Conservation (phyloP, 2,113 vertebrate species). For the Microcebus ravelobensis region DNA sequence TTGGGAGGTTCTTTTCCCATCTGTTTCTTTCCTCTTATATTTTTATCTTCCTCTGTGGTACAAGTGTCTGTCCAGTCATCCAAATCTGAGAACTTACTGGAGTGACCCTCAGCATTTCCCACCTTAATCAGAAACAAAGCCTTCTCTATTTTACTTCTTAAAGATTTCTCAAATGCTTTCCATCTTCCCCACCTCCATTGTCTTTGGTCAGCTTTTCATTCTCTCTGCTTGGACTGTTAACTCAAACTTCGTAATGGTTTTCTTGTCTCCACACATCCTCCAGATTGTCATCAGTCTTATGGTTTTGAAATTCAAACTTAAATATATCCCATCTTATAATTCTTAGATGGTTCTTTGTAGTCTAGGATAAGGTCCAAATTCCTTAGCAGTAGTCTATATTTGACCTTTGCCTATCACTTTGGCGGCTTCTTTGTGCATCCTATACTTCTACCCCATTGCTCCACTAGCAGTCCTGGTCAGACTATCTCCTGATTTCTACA, state of each 20-base stretch:
- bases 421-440: background rate
- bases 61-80: too few relatives aligned
- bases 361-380: background rate
- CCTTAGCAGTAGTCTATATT: background rate
- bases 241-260: background rate
- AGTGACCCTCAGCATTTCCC: background rate
- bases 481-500: background rate
- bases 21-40: background rate
- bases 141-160: too few relatives aligned
- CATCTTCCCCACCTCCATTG: background rate
- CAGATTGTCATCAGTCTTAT: background rate
- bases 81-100: background rate
- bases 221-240: background rate
- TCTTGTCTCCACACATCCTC: background rate
- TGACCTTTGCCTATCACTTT: background rate
- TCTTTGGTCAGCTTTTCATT: background rate
- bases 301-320: background rate
- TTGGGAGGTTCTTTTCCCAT: background rate
- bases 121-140: too few relatives aligned
- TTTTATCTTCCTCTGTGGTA: background rate
- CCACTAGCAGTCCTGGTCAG: background rate
- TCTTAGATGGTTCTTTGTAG: background rate
- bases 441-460: background rate
- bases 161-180: background rate
- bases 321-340: background rate